Base-by-base conservation (phyloP, 2,113 vertebrate species). In the Arenaria interpres region DNA sequence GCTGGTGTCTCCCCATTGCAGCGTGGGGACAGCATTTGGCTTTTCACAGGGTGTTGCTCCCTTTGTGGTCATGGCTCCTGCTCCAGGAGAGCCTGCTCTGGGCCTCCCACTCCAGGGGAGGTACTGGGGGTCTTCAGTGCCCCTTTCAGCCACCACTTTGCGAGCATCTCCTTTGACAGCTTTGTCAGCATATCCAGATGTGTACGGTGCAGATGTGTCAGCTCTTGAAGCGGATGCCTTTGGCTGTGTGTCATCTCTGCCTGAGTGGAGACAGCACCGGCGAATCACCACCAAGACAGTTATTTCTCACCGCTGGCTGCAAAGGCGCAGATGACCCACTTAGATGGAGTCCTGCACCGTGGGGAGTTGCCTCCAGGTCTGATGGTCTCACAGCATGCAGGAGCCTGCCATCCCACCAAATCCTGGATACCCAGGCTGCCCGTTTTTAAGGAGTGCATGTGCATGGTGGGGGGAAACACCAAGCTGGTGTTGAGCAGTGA, bases 361-460 rank as follows among this genome's bases (percentile, higher is more conserved):
- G 14, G 17, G 43, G 59, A 62, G 54, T 28, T 45, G 33, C 28
- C 50, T 33, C 24, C 45, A 45, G 19, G 7, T 35, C 85, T 50
- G 21, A 73, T 23, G 50, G 66, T 9, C 37, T 46, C 17, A 2
- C 62, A 30, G 59, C 0, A 0, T 4, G 25, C 35, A 43, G 51
- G 67, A 57, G 8, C 56, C 77, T 71, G 41, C 22, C 59, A 24
- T n/a, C 46, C 48, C 60, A 66, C 82, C 62, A 10, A 30, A 79
- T 13, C 35, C 66, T 10, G 1, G 12, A 45, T 21, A 51, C 27
- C 56, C 0, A 0, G 62, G n/a, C 37, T 1, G 0, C 7, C 25
- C 3, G 0, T 30, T 89, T 53, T 48, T 46, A 72, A 76, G 41
- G 10, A 18, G 18, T 14, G 4, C 12, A 2, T 8, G 27, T 7